Evolutionary conservation across 2,113 vertebrate genomes (phyloP).

Genomic region (Seriola dumerili): DNA sequence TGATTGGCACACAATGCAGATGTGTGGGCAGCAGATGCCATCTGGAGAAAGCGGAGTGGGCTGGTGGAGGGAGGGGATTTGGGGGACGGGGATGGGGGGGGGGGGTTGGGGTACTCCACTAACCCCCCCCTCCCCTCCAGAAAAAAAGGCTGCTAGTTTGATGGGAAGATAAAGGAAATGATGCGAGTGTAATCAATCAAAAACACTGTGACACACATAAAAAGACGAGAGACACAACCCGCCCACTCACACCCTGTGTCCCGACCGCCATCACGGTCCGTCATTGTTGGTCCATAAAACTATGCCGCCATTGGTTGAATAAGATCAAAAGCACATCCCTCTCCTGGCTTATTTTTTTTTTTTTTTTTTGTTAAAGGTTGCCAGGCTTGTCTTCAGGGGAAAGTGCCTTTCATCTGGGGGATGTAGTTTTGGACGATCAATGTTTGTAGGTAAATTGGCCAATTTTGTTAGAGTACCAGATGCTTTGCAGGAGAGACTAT

Average conservation of each 20-base stretch:
- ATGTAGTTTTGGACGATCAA: slow-evolving; percentile 61
- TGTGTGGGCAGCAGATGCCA: slow-evolving; percentile 94
- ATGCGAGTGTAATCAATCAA: slow-evolving; percentile 95
- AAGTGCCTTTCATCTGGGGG: slow-evolving; percentile 76
- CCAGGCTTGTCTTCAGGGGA: slow-evolving; percentile 66
- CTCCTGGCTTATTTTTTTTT: slow-evolving; percentile 69
- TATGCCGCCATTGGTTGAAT: slow-evolving; percentile 56
- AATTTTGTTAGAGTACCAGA: slow-evolving; percentile 78
- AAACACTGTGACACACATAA: slow-evolving; percentile 85
- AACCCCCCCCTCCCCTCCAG: background rate
- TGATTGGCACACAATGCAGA: slow-evolving; percentile 89
- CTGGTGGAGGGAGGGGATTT: slow-evolving; percentile 82
- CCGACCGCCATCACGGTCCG: slow-evolving; percentile 48
- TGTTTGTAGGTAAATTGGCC: slow-evolving; percentile 55
- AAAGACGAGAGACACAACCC: slow-evolving; percentile 84
- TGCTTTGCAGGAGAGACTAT: slow-evolving; percentile 75
- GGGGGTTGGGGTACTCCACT: slow-evolving; percentile 28
- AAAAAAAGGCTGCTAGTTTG: slow-evolving; percentile 85
- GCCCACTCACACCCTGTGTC: slow-evolving; percentile 37
- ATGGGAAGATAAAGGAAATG: slow-evolving; percentile 88
- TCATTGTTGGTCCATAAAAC: slow-evolving; percentile 24
- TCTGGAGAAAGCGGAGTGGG: slow-evolving; percentile 84
- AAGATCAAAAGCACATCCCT: slow-evolving; percentile 66
- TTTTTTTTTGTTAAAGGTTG: slow-evolving; percentile 62
- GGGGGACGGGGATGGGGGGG: slow-evolving; percentile 58